Evolutionary conservation across 2,888 invertebrate species (phyloP).

Genomic region (Eupithecia tripunctaria): DNA sequence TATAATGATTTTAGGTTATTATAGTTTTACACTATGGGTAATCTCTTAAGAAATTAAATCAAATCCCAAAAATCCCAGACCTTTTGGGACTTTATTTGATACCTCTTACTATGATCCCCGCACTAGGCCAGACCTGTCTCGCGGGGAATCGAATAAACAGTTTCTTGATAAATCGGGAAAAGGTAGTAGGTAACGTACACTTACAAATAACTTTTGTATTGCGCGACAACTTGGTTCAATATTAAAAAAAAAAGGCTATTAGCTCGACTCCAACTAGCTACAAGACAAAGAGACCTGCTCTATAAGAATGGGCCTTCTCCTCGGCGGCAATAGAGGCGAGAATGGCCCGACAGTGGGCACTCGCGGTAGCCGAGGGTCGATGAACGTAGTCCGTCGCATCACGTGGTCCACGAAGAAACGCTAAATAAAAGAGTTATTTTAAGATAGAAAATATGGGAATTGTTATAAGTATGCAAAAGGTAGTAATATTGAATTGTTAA

Average conservation of each 20-base stretch:
- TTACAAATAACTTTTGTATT: not conserved
- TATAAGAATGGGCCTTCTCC: constrained; percentile 70
- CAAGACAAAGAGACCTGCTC: constrained; percentile 57
- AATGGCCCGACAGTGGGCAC: constrained; percentile 86
- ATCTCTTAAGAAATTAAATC: no score
- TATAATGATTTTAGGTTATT: no score
- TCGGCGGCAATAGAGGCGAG: constrained; percentile 73
- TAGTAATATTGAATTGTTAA: no score
- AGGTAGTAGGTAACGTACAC: no score
- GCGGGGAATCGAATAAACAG: no score
- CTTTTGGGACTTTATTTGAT: no score
- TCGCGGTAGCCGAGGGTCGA: constrained; percentile 97
- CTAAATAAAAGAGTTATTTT: constrained; percentile 58
- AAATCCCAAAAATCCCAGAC: no score
- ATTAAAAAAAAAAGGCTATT: not conserved
- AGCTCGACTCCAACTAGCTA: constrained; percentile 22
- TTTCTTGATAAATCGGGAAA: no score
- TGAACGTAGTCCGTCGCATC: constrained; percentile 96
- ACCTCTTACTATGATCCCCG: no score
- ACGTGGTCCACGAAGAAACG: constrained; percentile 98
- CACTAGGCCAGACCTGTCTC: no score
- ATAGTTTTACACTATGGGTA: no score
- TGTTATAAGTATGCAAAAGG: not conserved
- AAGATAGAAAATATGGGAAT: not conserved
- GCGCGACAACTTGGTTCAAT: not conserved